These are phyloP conservation scores for Tangara arthus DNA, from an alignment of 2,797 vertebrate genomes.

Conservation along the genomic window DNA sequence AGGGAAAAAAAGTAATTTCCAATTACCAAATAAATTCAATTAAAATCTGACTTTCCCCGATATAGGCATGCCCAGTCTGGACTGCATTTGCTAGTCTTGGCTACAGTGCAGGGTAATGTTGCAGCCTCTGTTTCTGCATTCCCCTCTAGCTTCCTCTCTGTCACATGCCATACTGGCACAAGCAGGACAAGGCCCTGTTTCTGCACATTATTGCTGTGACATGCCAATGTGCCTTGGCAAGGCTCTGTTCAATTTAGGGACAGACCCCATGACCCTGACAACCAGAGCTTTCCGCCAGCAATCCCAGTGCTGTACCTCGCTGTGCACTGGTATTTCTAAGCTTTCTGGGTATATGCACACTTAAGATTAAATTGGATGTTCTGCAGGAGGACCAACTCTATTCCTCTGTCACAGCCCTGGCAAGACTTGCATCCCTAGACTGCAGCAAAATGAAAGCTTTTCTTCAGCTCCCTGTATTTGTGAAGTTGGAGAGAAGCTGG, in stretches of 20 bases:
- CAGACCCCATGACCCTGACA: neutral
- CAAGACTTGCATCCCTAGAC: neutral
- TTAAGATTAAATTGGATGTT: neutral
- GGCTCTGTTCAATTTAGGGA: neutral
- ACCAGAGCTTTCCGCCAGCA: neutral
- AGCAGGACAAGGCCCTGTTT: neutral
- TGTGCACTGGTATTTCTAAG: neutral
- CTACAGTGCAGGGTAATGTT: neutral
- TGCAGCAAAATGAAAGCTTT: neutral
- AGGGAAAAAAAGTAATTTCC: neutral
- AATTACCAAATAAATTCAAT: neutral
- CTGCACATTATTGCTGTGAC: neutral
- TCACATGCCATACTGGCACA: fast-evolving
- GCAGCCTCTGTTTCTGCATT: neutral
- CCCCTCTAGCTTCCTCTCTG: neutral
- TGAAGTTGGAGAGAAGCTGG: neutral
- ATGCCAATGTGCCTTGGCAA: neutral
- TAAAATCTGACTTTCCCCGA: neutral
- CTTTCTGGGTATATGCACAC: neutral
- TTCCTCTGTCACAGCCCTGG: neutral
- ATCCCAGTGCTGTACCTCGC: neutral
- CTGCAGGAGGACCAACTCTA: neutral
- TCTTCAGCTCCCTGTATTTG: neutral
- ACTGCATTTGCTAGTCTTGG: neutral
- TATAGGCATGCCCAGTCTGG: neutral